Percentiles rank a stretch among this genome's conserved stretches.
Evolutionary conservation across 2,888 invertebrate genomes (phyloP).

Genomic region (Netelia melanura): DNA sequence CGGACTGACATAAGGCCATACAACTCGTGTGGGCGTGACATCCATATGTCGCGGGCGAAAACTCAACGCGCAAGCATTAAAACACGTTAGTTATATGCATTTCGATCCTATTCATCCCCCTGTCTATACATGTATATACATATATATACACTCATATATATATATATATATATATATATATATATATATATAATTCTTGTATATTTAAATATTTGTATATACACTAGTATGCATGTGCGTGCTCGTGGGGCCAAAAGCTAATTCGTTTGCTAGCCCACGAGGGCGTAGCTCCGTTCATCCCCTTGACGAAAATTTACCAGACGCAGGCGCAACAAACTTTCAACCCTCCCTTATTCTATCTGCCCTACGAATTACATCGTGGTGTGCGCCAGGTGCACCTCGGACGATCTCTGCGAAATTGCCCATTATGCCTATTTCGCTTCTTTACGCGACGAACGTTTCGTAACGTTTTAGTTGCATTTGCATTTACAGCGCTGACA

Average conservation of each 20-base stretch:
- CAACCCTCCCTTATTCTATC: conserved; percentile 50
- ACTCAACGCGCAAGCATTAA: conserved; percentile 43
- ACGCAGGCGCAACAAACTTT: conserved; percentile 65
- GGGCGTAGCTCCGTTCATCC: conserved; percentile 63
- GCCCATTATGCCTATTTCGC: not conserved
- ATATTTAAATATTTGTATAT: not conserved
- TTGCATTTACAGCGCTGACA: not conserved
- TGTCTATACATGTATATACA: conserved; percentile 19
- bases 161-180: conserved; percentile 7
- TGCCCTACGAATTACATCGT: conserved; percentile 54
- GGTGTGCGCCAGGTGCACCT: conserved; percentile 51
- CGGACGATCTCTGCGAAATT: conserved; percentile 50
- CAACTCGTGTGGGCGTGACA: conserved; percentile 74
- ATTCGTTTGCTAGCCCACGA: conserved; percentile 69
- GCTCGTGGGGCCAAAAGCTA: conserved; percentile 48
- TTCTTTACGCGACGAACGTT: not conserved
- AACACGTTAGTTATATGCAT: conserved; percentile 41
- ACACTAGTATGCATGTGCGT: not conserved
- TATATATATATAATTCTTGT: conserved; percentile 2
- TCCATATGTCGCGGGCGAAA: conserved; percentile 65
- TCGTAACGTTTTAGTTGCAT: conserved; percentile 13
- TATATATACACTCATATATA: not conserved
- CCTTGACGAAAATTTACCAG: conserved; percentile 57
- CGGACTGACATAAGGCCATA: conserved; percentile 77
- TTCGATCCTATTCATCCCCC: conserved; percentile 25